Percentiles rank a stretch among this genome's conserved stretches.
Conservation (phyloP, 2,888 invertebrate species). For the Didymodactylos carnosus region DNA sequence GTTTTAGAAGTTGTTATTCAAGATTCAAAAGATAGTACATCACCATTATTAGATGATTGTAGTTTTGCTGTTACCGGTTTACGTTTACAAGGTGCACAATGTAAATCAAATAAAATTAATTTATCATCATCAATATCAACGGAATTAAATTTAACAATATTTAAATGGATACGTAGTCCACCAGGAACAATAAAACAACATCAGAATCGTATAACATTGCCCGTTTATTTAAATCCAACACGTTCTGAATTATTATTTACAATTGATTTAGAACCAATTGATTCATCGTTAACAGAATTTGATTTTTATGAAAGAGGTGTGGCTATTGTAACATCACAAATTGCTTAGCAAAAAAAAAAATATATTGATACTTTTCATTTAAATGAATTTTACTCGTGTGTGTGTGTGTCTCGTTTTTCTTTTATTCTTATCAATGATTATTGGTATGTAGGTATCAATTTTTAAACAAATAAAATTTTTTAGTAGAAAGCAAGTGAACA, state of each 20-base stretch:
- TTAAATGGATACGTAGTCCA: conserved; percentile 57
- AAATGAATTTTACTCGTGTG: too few species aligned
- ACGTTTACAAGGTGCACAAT: conserved; percentile 84
- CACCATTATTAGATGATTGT: conserved; percentile 6
- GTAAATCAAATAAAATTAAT: conserved; percentile 66
- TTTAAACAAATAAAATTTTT: too few species aligned
- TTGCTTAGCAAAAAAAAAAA: too few species aligned
- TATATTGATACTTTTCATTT: too few species aligned
- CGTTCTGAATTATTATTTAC: conserved; percentile 82
- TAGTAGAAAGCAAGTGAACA: too few species aligned
- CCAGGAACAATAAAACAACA: not conserved
- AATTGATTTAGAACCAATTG: conserved; percentile 70
- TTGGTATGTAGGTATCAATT: too few species aligned
- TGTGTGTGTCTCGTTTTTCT: too few species aligned
- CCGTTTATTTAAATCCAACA: conserved; percentile 88
- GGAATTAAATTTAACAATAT: conserved; percentile 65
- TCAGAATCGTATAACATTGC: conserved; percentile 48
- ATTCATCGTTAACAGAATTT: conserved; percentile 69
- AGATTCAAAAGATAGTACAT: not conserved
- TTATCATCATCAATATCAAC: conserved; percentile 83
- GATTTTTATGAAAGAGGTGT: conserved; percentile 89
- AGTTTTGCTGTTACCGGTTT: conserved; percentile 45
- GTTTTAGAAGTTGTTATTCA: conserved; percentile 49
- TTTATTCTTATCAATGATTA: too few species aligned
- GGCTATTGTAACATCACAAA: conserved; percentile 63